Evolutionary conservation across 2,888 invertebrate genomes (phyloP).

Genomic region (Luperina nickerlii): DNA sequence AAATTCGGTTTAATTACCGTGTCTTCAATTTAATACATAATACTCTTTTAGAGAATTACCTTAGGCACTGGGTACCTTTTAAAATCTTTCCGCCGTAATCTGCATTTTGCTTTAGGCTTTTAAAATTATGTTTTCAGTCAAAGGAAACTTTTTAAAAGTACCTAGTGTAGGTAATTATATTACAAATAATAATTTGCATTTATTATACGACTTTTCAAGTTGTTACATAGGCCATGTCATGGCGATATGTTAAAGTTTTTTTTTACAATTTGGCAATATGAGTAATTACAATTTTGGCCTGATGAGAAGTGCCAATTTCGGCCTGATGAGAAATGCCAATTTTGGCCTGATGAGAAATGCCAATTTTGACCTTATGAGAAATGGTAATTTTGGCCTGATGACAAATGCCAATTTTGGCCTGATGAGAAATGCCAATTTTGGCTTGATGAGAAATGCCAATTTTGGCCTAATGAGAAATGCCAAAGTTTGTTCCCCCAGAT

Average conservation of each 20-base stretch:
- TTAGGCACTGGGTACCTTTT: background rate
- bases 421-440: slow-evolving; percentile 6
- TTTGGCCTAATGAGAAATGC: slow-evolving; percentile 7
- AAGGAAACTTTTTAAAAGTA: background rate
- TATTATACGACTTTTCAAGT: background rate
- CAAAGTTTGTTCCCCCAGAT: slow-evolving; percentile 3
- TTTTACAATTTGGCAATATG: background rate
- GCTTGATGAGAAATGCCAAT: too few species aligned
- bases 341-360: slow-evolving; percentile 7
- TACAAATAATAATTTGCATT: background rate
- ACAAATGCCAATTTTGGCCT: background rate
- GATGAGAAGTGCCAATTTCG: slow-evolving; percentile 4
- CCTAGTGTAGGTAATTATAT: background rate
- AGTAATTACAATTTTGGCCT: background rate
- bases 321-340: too few species aligned
- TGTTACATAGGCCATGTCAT: background rate
- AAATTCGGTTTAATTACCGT: slow-evolving; percentile 15
- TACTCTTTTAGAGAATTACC: slow-evolving; percentile 8
- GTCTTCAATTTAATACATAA: slow-evolving; percentile 1
- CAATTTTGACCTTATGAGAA: slow-evolving; percentile 4
- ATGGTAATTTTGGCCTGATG: slow-evolving; percentile 3
- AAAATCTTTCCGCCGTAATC: too few species aligned
- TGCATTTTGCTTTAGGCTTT: background rate
- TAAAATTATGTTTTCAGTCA: background rate
- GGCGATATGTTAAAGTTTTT: background rate